Evolutionary conservation across 2,888 invertebrate genomes (phyloP), one percentile per base, ranked within the genome.

Genomic region (Epistrophella euchroma): DNA sequence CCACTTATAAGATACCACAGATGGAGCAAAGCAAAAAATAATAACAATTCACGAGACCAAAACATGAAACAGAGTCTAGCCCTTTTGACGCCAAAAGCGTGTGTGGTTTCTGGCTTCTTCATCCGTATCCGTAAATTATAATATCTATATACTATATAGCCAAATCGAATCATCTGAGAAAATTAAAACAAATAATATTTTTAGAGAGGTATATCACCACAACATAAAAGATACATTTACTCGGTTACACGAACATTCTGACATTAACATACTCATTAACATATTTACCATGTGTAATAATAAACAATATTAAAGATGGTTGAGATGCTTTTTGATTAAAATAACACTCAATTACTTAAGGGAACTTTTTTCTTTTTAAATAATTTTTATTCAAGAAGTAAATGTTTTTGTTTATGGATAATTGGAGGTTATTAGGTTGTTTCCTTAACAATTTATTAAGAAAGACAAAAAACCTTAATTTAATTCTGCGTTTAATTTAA

Each of bases 21-120:
- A 74, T 73, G 25, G n/a, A 32, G 17, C 50, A 25, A 15, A 19
- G 35, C 25, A 50, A 13, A 28, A 45, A 47, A 62, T 52, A 28
- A n/a, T 58, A 62, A 64, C 32, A 56, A 62, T 32, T 28, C 11
- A 37, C 28, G 9, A 40, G 9, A 37, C 45, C 45, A 66, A 66
- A 45, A 56, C 35, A 43, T 10, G 17, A 22, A 60, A 25, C 25
- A 4, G 11, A 40, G 55, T 47, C 64, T 72, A 81, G 81, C 62
- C 76, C 76, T 58, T 76, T 40, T 40, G 77, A 77, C 77, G 81
- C 77, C 77, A 47, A 47, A 77, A 71, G 47, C 22, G 45, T 58
- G 37, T 58, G 58, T 45, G 66, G 47, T 66, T 66, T 66, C 47
- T 66, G 66, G 66, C 47, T 66, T 47, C 35, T 11, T 47, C 32